A percentile compares a stretch with the other conserved stretches of the same genome.
These are phyloP conservation scores for Anorthoa munda DNA, from an alignment of 2,888 invertebrate genomes.

Conservation along the genomic window DNA sequence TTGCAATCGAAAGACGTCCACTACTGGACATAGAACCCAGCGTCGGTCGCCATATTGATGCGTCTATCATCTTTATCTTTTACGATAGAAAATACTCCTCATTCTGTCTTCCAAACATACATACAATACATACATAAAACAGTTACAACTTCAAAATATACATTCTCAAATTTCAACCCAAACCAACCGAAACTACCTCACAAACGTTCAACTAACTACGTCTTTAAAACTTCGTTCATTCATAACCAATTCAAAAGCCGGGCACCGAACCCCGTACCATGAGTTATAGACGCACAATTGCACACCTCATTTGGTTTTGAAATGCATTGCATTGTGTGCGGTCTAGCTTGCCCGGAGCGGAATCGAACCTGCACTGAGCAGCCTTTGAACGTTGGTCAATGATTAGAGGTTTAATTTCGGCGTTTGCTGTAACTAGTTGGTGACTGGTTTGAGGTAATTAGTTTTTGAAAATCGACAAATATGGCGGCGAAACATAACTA, in stretches of 20 bases:
- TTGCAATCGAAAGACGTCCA: no score
- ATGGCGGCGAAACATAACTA: background rate
- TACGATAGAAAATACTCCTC: background rate
- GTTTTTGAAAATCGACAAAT: background rate
- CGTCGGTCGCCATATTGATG: no score
- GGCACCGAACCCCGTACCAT: slow-evolving; percentile 27
- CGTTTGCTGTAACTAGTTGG: slow-evolving; percentile 11
- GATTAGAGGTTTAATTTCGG: slow-evolving; percentile 41
- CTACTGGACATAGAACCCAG: no score
- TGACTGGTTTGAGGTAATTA: slow-evolving; percentile 20
- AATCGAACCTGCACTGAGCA: slow-evolving; percentile 42
- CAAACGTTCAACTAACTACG: slow-evolving; percentile 15
- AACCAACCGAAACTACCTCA: background rate
- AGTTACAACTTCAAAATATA: background rate
- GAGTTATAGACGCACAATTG: slow-evolving; percentile 48
- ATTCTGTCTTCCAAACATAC: no score
- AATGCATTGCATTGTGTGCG: slow-evolving; percentile 62
- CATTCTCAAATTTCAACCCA: background rate
- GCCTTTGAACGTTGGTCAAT: slow-evolving; percentile 37
- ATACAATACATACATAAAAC: no score
- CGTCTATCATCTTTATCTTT: no score
- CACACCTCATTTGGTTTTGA: slow-evolving; percentile 71
- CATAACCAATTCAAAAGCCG: slow-evolving; percentile 22
- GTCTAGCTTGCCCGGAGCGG: slow-evolving; percentile 38
- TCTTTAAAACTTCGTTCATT: slow-evolving; percentile 31